Evolutionary conservation across 2,113 vertebrate species (phyloP).

Genomic region (Engystomops pustulosus): DNA sequence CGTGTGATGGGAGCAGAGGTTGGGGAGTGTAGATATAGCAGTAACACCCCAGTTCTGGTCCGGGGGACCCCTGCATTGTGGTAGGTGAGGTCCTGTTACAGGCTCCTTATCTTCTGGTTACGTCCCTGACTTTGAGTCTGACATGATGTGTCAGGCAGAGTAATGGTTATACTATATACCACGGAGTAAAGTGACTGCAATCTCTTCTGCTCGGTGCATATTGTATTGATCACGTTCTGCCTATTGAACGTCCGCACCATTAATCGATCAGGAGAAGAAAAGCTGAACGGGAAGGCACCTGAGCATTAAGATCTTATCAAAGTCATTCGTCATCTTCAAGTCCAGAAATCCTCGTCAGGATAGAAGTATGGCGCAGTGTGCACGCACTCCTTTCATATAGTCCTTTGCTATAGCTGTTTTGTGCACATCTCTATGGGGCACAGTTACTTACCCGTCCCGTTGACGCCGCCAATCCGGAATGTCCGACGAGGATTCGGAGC

Average conservation of each 20-base stretch:
- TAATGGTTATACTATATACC: not conserved
- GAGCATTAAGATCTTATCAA: constrained; percentile 35
- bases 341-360: not conserved
- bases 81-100: no score
- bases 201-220: not conserved
- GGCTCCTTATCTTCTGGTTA: no score
- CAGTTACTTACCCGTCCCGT: no score
- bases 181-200: not conserved
- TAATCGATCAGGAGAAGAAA: constrained; percentile 43
- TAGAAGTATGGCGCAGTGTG: not conserved
- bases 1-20: no score
- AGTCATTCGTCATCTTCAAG: constrained; percentile 36
- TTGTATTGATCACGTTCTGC: constrained; percentile 37
- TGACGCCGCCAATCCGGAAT: no score
- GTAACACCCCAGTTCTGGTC: no score
- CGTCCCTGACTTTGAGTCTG: no score
- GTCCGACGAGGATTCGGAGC: no score
- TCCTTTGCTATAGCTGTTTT: constrained; percentile 9
- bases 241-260: constrained; percentile 44
- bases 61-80: no score
- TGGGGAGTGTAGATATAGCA: no score
- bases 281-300: constrained; percentile 37
- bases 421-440: no score
- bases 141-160: no score
- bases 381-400: constrained; percentile 4